These are phyloP conservation scores for Listronotus bonariensis DNA, from an alignment of 1,140 invertebrate genomes.

Conservation along the genomic window DNA sequence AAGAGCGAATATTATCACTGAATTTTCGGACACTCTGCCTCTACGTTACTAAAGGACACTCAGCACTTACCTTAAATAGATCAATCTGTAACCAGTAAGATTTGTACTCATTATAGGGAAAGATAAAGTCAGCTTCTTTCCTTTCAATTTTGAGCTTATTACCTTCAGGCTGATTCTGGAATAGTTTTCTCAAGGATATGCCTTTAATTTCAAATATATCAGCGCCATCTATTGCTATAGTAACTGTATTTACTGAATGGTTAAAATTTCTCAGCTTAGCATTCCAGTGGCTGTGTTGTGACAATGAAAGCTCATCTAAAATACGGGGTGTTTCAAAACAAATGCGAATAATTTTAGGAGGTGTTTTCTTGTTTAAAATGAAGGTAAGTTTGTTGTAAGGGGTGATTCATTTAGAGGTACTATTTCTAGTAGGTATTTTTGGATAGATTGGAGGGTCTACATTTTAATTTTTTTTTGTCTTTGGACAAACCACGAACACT, in stretches of 20 bases:
- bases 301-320: conserved; percentile 33
- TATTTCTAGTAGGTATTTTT: too few species aligned
- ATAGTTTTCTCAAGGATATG: conserved; percentile 53
- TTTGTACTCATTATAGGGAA: conserved; percentile 2
- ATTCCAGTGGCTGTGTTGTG: conserved; percentile 3
- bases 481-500: too few species aligned
- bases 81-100: conserved; percentile 24
- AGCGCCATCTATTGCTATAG: conserved; percentile 72
- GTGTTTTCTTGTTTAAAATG: too few species aligned
- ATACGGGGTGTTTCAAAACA: background rate
- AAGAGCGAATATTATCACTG: too few species aligned
- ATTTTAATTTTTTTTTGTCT: too few species aligned
- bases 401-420: too few species aligned
- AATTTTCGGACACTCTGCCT: too few species aligned
- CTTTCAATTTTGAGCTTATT: conserved; percentile 16
- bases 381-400: too few species aligned
- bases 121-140: conserved; percentile 6
- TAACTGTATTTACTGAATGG: conserved; percentile 33
- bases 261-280: conserved; percentile 10
- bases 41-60: too few species aligned
- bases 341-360: too few species aligned
- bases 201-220: conserved; percentile 78
- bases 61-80: conserved; percentile 20
- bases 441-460: too few species aligned
- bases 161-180: conserved; percentile 7